Conservation (phyloP, 2,888 invertebrate genomes). For the Dicranocentrus wangi region DNA sequence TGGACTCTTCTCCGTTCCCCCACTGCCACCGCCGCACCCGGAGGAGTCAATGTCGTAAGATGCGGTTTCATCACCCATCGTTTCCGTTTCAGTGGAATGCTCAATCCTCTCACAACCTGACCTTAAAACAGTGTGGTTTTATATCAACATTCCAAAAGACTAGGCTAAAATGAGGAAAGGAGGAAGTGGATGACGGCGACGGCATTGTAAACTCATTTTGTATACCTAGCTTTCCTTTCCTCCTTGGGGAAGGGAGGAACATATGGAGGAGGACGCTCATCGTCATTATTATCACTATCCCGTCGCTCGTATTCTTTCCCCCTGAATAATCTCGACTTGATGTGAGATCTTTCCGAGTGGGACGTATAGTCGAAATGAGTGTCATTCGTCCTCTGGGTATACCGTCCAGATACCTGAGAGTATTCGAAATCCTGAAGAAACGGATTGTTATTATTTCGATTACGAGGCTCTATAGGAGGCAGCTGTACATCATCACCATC, state of each 20-base stretch:
- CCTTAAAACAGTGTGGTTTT: no score
- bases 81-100: not conserved
- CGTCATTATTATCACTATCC: not conserved
- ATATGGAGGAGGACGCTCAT: not conserved
- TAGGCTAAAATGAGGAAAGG: no score
- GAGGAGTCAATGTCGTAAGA: not conserved
- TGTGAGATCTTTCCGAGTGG: not conserved
- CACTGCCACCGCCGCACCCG: not conserved
- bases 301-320: not conserved
- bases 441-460: no score
- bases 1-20: not conserved
- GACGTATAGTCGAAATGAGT: no score
- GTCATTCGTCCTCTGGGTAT: no score
- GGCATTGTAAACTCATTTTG: no score
- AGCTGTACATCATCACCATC: no score
- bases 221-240: conserved; percentile 8
- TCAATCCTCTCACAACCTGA: conserved; percentile 8
- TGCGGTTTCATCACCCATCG: not conserved
- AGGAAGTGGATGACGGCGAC: no score
- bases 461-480: no score
- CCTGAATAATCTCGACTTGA: conserved; percentile 5
- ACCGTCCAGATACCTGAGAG: no score
- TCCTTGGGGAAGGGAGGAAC: conserved; percentile 20
- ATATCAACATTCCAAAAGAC: no score
- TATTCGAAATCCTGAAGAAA: no score